These are phyloP conservation scores for Tenualosa thibaudeaui DNA, from an alignment of 2,797 vertebrate species.

Conservation along the genomic window DNA sequence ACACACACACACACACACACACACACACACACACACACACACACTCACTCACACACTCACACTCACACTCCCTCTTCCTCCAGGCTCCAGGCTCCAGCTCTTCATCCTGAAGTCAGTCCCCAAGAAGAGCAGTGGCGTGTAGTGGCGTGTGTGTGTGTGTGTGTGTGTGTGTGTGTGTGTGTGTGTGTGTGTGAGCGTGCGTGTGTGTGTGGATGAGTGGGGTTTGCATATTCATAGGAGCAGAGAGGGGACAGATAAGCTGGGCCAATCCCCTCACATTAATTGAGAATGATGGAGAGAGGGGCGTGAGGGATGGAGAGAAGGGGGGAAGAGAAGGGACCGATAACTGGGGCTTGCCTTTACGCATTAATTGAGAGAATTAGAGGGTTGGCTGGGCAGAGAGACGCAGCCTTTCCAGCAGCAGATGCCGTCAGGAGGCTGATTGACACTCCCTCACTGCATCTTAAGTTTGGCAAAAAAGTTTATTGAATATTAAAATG, in stretches of 20 bases:
- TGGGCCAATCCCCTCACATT: conserved; percentile 68
- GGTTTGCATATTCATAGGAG: conserved; percentile 74
- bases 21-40: background rate
- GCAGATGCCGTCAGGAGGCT: background rate
- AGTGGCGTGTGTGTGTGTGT: conserved; percentile 8
- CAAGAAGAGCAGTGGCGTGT: background rate
- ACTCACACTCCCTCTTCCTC: background rate
- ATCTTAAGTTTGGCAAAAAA: background rate
- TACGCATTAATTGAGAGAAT: conserved; percentile 75
- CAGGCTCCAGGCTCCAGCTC: background rate
- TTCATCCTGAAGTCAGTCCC: conserved; percentile 28
- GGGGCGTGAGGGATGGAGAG: conserved; percentile 59
- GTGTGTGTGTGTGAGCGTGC: background rate
- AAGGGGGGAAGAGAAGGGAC: conserved; percentile 54
- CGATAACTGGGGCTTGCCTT: conserved; percentile 71
- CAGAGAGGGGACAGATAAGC: conserved; percentile 67
- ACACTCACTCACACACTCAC: background rate
- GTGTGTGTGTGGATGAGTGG: conserved; percentile 59
- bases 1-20: background rate
- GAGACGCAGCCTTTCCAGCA: conserved; percentile 39
- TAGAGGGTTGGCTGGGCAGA: conserved; percentile 55
- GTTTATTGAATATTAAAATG: background rate
- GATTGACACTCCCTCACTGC: background rate
- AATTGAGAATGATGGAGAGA: conserved; percentile 78
- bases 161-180: conserved; percentile 56